phyloP scores from a whole-genome alignment of 1,140 invertebrate species.

The Cyphomyrmex costatus region DNA sequence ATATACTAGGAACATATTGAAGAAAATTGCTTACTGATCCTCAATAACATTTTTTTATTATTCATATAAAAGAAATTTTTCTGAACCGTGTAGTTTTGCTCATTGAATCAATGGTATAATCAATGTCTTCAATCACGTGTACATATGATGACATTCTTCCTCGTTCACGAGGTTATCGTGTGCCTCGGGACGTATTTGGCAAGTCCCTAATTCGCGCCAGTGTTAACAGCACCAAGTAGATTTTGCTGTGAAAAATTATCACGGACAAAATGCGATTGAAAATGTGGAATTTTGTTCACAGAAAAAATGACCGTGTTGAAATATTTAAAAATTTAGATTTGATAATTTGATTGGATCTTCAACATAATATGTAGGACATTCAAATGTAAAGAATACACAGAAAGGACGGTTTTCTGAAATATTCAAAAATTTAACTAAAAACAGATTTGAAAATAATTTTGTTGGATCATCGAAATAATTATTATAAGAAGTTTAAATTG shows the following conservation, averaged over 20 bases:
- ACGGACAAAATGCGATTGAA: not conserved
- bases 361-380: too few relatives aligned
- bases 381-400: too few relatives aligned
- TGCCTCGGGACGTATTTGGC: conserved; percentile 23
- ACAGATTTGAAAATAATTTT: too few relatives aligned
- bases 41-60: not conserved
- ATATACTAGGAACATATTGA: not conserved
- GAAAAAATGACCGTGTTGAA: too few relatives aligned
- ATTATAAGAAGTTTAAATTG: too few relatives aligned
- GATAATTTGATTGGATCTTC: too few relatives aligned
- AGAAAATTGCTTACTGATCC: not conserved
- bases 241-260: not conserved
- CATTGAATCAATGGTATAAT: conserved; percentile 9
- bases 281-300: not conserved
- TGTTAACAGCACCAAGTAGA: not conserved
- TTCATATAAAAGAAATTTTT: not conserved
- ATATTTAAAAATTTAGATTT: too few relatives aligned
- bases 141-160: conserved; percentile 34
- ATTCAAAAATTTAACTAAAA: too few relatives aligned
- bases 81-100: not conserved
- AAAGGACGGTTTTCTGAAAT: too few relatives aligned
- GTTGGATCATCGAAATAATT: too few relatives aligned
- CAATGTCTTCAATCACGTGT: conserved; percentile 33
- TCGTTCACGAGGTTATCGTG: conserved; percentile 65
- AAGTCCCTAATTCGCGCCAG: conserved; percentile 28